These are phyloP conservation scores for Xiphydria camelus DNA, from an alignment of 2,888 invertebrate species.

Conservation along the genomic window DNA sequence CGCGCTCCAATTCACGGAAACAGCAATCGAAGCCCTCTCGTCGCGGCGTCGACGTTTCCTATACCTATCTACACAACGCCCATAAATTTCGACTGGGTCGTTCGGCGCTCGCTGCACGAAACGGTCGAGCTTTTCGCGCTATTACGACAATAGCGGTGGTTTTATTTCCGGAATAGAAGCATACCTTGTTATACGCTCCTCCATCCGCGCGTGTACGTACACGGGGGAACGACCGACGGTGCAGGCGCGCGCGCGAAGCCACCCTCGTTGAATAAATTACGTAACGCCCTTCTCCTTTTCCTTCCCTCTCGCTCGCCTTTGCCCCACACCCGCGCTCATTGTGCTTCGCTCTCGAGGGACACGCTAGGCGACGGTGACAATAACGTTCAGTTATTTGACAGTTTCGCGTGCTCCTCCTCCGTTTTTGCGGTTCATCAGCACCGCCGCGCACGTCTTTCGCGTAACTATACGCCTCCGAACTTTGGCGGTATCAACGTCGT, in stretches of 20 bases:
- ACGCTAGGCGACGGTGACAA: constrained; percentile 11
- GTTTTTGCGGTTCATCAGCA: too few relatives aligned
- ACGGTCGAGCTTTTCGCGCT: constrained; percentile 20
- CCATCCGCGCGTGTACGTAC: constrained; percentile 17
- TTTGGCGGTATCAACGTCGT: too few relatives aligned
- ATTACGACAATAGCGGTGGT: constrained; percentile 21
- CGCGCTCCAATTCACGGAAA: too few relatives aligned
- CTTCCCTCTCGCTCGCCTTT: constrained; percentile 6
- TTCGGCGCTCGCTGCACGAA: background rate
- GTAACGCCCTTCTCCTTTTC: constrained; percentile 17
- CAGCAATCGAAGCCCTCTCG: too few relatives aligned
- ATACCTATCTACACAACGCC: too few relatives aligned
- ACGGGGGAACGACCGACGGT: constrained; percentile 8
- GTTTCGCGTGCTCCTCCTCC: too few relatives aligned
- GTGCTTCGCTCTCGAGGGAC: constrained; percentile 27
- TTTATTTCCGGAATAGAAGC: constrained; percentile 31
- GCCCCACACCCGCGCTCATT: constrained; percentile 26
- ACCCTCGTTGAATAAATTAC: constrained; percentile 43
- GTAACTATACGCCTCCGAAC: too few relatives aligned
- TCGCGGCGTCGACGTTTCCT: too few relatives aligned
- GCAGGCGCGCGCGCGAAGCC: constrained; percentile 17
- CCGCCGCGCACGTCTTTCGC: too few relatives aligned
- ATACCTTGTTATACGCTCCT: constrained; percentile 21
- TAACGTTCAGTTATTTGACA: constrained; percentile 17
- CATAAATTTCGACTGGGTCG: too few relatives aligned